A percentile compares a stretch with the other conserved stretches of the same genome.
Evolutionary conservation across 2,113 vertebrate species (phyloP).

Genomic region (Chionis minor): DNA sequence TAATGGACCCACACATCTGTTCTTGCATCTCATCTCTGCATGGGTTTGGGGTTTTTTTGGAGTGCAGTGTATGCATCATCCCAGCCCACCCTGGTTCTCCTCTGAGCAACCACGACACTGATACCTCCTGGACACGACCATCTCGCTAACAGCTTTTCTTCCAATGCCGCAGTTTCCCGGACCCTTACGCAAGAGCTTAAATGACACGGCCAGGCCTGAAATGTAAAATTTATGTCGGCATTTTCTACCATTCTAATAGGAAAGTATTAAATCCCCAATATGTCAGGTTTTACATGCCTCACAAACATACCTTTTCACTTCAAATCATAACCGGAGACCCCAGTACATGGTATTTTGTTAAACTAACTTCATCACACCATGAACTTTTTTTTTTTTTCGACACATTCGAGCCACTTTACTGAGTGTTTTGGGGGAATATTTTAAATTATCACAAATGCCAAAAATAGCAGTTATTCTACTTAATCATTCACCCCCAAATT

Average conservation of each 20-base stretch:
- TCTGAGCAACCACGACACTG: background rate
- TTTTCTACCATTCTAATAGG: background rate
- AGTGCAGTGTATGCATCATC: background rate
- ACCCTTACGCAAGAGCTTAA: background rate
- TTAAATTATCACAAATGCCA: background rate
- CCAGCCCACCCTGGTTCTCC: background rate
- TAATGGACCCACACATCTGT: background rate
- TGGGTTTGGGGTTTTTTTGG: background rate
- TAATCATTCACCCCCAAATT: background rate
- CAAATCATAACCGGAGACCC: background rate
- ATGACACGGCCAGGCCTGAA: background rate
- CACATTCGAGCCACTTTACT: background rate
- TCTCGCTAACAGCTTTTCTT: background rate
- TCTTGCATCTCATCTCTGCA: background rate
- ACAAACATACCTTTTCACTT: background rate
- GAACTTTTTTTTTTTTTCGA: background rate
- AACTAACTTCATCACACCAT: background rate
- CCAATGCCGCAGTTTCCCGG: background rate
- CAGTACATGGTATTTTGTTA: background rate
- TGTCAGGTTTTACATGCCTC: background rate
- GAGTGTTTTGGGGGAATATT: background rate
- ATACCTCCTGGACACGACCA: background rate
- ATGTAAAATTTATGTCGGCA: background rate
- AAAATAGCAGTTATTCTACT: background rate
- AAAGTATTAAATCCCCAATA: background rate